Base-by-base conservation (phyloP, 2,797 vertebrate genomes). In the Melanotaenia parkinsoni region DNA sequence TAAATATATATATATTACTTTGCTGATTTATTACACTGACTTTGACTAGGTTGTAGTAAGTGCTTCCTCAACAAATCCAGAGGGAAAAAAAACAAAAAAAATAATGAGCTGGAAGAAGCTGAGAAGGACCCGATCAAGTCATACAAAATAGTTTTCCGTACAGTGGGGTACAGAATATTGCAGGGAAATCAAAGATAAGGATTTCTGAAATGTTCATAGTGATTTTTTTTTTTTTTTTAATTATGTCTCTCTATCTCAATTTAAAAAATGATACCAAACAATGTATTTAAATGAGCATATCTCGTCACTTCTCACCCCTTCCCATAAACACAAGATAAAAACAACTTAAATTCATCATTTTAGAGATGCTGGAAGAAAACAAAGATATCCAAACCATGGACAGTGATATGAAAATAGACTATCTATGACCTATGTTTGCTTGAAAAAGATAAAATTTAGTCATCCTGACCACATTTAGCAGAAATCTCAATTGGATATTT, bases 21-120 rank as follows among this genome's bases (percentile, higher is more conserved):
- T 33, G 50, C 58, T 83, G 74, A 88, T 87, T 90, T 86, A 87
- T 81, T 60, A 61, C 26, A 28, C 30, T 56, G 26, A 63, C 40
- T 63, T 12, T 20, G 67, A 78, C 63, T 1, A 64, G 67, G 64
- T 77, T 63, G 58, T 43, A 65, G 62, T 30, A 61, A 37, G 58
- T 76, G 72, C 20, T 18, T 22, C 54, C 72, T 75, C 28, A 59
- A 37, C 40, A 63, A 61, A 80, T 57, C 45, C 22, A 50, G 30
- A 14, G 33, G 58, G 10, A 30, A 5, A 53, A 53, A 7, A 43
- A 37, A 18, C 13, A 43, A 14, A 28, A 18, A 26, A 35, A 3
- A 5, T 69, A 12, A 20, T 13, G 40, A 33, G 13, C 9, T 51
- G 22, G 26, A 38, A 54, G 32, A 53, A 3, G 32, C 16, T 35